Evolutionary conservation across 1,140 invertebrate genomes (phyloP), one percentile per base, ranked within the genome.

Genomic region (Fopius arisanus): DNA sequence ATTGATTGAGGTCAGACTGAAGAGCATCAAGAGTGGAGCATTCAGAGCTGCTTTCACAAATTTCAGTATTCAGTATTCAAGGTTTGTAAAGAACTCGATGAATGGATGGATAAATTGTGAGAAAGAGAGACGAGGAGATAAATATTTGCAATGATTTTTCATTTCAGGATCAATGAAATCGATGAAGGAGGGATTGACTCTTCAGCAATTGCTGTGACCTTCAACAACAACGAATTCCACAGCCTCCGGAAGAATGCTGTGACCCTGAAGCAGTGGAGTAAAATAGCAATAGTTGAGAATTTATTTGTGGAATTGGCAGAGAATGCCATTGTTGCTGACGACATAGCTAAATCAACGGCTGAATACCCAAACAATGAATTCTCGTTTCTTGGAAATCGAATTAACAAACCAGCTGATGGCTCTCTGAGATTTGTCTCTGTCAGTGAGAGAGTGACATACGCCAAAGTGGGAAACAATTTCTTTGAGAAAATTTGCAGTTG

Each of bases 11-110:
- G 92, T 92, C 54, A 89, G 83, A 76, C 84, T 94, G 26, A 83
- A 88, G 26, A 86, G 82, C 10, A 79, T 94, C 28, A 85, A 89
- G 75, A 86, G 83, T 0, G 89, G 89, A 77, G 92, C 92, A n/a
- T 86, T 94, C 43, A 87, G 86, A 65, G 92, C 92, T 12, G 92
- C 90, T 33, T 88, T 92, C 43, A 89, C 86, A 26, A 92, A 92
- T 79, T 87, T 94, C 51, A 91, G 90, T 51, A 88, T 94, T 79
- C 88, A 91, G 79, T 87, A 92, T 87, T 91, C 91, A 67, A 91
- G 85, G 92, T 93, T 85, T 6, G 40, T 54, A 12, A 51, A 54
- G 10, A 66, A 75, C 23, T 37, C 33, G 1, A 37, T 1, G 33
- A 37, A 7, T 37, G 1, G 33, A 37, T 7, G 9, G 2, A 5